These are phyloP conservation scores for Metopia argyrocephala DNA, from an alignment of 2,888 invertebrate species.

Conservation along the genomic window DNA sequence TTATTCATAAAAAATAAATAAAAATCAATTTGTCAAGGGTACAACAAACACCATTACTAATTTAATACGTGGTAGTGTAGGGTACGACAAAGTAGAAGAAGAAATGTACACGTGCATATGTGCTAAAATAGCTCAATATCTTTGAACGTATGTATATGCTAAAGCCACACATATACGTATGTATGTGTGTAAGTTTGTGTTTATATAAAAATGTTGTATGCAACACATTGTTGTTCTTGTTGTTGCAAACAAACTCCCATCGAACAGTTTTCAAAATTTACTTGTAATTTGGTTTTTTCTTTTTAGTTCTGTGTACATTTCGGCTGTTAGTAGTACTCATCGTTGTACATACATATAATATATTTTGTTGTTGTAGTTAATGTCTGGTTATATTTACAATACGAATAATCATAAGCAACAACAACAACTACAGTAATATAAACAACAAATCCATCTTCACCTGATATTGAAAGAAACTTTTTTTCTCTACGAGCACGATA, in stretches of 20 bases:
- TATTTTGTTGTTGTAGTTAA: constrained; percentile 44
- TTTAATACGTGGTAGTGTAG: no score
- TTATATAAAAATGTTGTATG: neutral
- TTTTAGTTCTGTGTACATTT: neutral
- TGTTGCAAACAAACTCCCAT: neutral
- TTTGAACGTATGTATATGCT: no score
- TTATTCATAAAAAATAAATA: no score
- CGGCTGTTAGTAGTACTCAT: neutral
- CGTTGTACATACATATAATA: neutral
- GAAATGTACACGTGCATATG: no score
- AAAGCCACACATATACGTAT: neutral
- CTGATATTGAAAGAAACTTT: constrained; percentile 26
- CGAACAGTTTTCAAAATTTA: neutral
- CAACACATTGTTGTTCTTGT: neutral
- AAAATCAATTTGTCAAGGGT: no score
- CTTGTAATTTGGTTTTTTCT: neutral
- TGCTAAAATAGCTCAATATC: no score
- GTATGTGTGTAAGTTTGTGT: no score
- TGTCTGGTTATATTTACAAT: constrained; percentile 46
- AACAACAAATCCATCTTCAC: constrained; percentile 24
- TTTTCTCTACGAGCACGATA: neutral
- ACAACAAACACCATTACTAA: no score
- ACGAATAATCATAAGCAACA: neutral
- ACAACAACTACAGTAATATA: neutral
- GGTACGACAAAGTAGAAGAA: no score